Conservation (phyloP, 2,888 invertebrate species). For the Nymphalis polychloros region DNA sequence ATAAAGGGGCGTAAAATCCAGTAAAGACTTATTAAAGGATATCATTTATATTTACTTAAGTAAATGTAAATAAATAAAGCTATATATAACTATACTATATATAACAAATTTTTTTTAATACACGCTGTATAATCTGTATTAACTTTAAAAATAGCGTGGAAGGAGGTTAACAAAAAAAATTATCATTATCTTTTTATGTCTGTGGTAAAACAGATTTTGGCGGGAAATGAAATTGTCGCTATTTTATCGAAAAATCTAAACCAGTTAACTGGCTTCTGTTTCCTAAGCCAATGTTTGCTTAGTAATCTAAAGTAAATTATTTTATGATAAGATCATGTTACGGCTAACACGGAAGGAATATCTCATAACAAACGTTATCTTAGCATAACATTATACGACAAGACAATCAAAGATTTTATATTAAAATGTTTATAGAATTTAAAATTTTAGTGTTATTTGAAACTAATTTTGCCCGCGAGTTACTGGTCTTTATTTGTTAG, state of each 20-base stretch:
- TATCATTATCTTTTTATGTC: not conserved
- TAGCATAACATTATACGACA: not conserved
- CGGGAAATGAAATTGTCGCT: not conserved
- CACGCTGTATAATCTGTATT: too few species aligned
- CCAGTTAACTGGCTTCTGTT: not conserved
- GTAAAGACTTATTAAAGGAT: constrained; percentile 10
- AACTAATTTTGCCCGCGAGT: too few species aligned
- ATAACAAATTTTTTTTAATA: not conserved
- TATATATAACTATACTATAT: constrained; percentile 1
- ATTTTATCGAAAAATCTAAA: not conserved
- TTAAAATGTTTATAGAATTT: too few species aligned
- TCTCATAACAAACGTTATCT: constrained; percentile 12
- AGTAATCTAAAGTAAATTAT: not conserved
- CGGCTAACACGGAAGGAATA: constrained; percentile 14
- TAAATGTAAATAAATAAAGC: not conserved
- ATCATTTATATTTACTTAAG: not conserved
- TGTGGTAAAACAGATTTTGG: not conserved
- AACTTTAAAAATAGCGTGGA: not conserved
- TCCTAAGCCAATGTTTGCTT: constrained; percentile 2
- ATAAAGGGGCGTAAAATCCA: not conserved
- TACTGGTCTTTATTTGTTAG: too few species aligned
- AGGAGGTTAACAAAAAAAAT: not conserved
- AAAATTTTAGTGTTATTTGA: too few species aligned
- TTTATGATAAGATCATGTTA: constrained; percentile 7
- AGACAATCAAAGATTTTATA: constrained; percentile 6